Evolutionary conservation across 2,888 invertebrate species (phyloP).

Genomic region (Diplazon laetatorius): DNA sequence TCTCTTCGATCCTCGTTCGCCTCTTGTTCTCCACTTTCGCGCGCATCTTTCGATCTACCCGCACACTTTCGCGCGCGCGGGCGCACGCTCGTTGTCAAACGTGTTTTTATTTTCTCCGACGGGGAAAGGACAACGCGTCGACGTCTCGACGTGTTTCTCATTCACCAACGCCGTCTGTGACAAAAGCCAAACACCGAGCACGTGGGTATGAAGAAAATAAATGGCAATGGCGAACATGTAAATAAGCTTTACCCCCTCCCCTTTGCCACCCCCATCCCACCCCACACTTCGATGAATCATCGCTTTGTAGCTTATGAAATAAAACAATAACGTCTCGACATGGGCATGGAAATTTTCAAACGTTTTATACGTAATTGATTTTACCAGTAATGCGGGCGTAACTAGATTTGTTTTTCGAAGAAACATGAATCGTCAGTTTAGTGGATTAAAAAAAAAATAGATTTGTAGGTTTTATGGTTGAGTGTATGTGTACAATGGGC

Average conservation of each 20-base stretch:
- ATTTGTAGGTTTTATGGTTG: too few relatives aligned
- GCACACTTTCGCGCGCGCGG: background rate
- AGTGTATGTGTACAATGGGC: too few relatives aligned
- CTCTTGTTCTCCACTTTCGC: slow-evolving; percentile 47
- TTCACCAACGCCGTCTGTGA: slow-evolving; percentile 52
- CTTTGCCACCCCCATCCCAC: too few relatives aligned
- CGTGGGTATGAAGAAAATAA: slow-evolving; percentile 32
- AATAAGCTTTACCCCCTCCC: slow-evolving; percentile 8
- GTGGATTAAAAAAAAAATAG: too few relatives aligned
- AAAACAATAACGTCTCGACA: background rate
- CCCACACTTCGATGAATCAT: slow-evolving; percentile 19
- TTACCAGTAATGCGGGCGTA: too few relatives aligned
- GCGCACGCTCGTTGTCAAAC: slow-evolving; percentile 14
- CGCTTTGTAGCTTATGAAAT: background rate
- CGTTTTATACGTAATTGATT: too few relatives aligned
- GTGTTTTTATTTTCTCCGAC: slow-evolving; percentile 36
- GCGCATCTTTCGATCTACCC: slow-evolving; percentile 27
- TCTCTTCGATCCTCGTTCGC: slow-evolving; percentile 17
- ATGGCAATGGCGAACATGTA: slow-evolving; percentile 13
- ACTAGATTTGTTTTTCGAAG: too few relatives aligned
- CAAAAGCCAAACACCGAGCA: slow-evolving; percentile 16
- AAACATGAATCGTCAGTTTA: too few relatives aligned
- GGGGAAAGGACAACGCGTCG: slow-evolving; percentile 54
- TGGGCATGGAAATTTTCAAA: too few relatives aligned
- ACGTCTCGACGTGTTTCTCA: slow-evolving; percentile 49